Percentiles rank a stretch among this genome's conserved stretches.
Evolutionary conservation across 2,113 vertebrate genomes (phyloP).

Genomic region (Nycticryphes semicollaris): DNA sequence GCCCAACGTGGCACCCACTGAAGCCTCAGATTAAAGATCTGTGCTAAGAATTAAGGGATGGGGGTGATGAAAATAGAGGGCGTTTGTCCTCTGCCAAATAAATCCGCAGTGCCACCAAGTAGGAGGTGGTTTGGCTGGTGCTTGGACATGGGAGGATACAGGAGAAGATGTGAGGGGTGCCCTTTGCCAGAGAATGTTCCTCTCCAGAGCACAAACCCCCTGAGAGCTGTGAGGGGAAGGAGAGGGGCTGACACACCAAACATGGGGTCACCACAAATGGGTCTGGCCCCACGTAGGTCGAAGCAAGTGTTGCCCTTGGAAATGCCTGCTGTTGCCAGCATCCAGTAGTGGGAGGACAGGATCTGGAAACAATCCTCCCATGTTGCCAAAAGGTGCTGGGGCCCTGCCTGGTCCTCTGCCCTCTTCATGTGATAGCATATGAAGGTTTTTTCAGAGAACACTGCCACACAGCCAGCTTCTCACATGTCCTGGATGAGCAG

Average conservation of each 20-base stretch:
- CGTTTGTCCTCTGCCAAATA: not conserved
- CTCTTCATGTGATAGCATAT: not conserved
- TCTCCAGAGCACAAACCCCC: not conserved
- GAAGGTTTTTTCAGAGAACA: not conserved
- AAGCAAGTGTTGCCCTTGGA: not conserved
- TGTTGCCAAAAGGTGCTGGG: not conserved
- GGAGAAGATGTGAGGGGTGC: not conserved
- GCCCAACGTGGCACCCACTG: not conserved
- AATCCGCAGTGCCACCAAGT: not conserved
- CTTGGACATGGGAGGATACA: not conserved
- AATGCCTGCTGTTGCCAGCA: not conserved
- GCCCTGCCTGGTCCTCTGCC: not conserved
- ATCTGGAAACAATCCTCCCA: not conserved
- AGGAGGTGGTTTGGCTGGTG: not conserved
- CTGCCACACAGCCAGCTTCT: not conserved
- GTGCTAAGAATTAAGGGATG: not conserved
- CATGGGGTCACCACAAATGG: not conserved
- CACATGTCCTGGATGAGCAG: rapidly evolving
- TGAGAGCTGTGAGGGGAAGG: rapidly evolving
- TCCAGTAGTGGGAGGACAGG: not conserved
- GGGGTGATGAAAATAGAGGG: not conserved
- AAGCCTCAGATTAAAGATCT: not conserved
- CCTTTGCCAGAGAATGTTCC: not conserved
- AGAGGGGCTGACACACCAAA: not conserved
- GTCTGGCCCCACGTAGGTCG: too few species aligned